These are phyloP conservation scores for Listronotus bonariensis DNA, from an alignment of 1,140 invertebrate species.

Conservation along the genomic window DNA sequence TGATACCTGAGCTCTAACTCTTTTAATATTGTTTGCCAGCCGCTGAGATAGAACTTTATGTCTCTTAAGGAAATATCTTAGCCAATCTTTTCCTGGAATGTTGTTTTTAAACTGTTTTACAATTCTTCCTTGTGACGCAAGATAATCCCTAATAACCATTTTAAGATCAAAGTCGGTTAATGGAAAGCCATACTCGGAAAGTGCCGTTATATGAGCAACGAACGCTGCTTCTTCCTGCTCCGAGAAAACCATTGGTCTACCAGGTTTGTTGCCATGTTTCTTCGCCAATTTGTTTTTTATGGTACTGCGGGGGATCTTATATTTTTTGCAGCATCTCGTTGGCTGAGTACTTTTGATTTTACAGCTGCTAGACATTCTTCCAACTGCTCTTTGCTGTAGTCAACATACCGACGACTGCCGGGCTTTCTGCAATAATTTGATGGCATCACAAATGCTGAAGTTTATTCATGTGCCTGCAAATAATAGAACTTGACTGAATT, in stretches of 20 bases:
- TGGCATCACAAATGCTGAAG: neutral
- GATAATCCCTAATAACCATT: too few species aligned
- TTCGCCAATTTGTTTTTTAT: too few species aligned
- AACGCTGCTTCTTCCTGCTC: too few species aligned
- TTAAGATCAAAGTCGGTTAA: too few species aligned
- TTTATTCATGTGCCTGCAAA: neutral
- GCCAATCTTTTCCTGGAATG: neutral
- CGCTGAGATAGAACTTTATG: neutral
- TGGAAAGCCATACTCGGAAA: too few species aligned
- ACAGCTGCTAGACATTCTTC: conserved; percentile 1
- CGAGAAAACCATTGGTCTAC: too few species aligned
- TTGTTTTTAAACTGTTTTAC: neutral
- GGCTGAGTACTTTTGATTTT: conserved; percentile 1
- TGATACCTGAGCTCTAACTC: neutral
- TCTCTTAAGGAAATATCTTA: conserved; percentile 1
- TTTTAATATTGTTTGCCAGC: neutral
- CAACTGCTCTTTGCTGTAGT: conserved; percentile 2
- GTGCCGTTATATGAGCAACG: too few species aligned
- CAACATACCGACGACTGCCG: conserved; percentile 1
- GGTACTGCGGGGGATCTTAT: neutral
- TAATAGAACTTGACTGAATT: neutral
- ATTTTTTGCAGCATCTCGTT: neutral
- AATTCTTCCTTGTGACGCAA: neutral
- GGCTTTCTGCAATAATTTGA: neutral
- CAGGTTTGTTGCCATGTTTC: too few species aligned